phyloP scores from a whole-genome alignment of 1,140 invertebrate species.

The Phocides pigmalion region DNA sequence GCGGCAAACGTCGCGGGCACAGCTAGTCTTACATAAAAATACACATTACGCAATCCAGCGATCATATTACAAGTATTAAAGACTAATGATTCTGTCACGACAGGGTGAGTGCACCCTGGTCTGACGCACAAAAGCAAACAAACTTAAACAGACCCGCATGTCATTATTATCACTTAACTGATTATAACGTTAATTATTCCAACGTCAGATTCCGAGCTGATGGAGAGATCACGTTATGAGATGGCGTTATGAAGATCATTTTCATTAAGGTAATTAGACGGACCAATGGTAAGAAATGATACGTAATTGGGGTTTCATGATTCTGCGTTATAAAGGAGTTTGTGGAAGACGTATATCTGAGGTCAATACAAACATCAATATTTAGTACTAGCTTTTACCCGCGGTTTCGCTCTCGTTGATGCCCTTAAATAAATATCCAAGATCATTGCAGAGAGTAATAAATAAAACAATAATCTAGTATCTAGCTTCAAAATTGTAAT shows the following conservation, averaged over 20 bases:
- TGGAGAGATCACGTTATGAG: conserved; percentile 24
- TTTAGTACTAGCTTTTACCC: too few species aligned
- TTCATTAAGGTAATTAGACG: conserved; percentile 31
- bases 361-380: too few species aligned
- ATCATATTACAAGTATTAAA: conserved; percentile 10
- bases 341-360: too few species aligned
- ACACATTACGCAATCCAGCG: neutral
- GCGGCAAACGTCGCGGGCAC: too few species aligned
- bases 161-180: conserved; percentile 52
- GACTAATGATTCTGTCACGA: conserved; percentile 20
- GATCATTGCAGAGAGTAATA: too few species aligned
- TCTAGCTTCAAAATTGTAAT: too few species aligned
- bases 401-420: too few species aligned
- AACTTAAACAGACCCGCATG: conserved; percentile 29
- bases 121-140: conserved; percentile 27
- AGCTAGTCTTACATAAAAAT: too few species aligned
- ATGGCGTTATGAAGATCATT: conserved; percentile 30
- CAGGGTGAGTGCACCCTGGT: conserved; percentile 7
- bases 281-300: conserved; percentile 24
- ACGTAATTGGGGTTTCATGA: conserved; percentile 22
- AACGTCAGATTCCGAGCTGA: conserved; percentile 26
- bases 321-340: conserved; percentile 1
- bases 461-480: too few species aligned
- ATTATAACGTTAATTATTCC: conserved; percentile 48
- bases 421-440: too few species aligned